These are phyloP conservation scores for Acanthurus tractus DNA, from an alignment of 2,797 vertebrate genomes.

Conservation along the genomic window DNA sequence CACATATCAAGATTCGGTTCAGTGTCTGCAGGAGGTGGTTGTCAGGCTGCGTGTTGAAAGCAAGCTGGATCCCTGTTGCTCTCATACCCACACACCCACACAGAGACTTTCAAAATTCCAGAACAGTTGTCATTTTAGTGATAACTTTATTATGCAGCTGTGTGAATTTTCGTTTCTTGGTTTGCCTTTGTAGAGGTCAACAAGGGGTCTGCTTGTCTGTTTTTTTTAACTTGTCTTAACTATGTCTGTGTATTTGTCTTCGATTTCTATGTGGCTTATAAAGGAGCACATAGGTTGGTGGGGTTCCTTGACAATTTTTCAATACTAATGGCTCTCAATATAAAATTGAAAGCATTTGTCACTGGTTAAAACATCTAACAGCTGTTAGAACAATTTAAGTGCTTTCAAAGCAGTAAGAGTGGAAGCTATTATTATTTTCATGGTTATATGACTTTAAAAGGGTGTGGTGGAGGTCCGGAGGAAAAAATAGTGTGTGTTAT, in stretches of 20 bases:
- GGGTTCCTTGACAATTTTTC: neutral
- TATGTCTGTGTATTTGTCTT: neutral
- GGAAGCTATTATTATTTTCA: neutral
- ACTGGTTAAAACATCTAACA: neutral
- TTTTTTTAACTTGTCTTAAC: neutral
- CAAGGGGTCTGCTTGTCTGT: neutral
- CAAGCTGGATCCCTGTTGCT: slow-evolving; percentile 18
- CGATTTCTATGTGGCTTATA: neutral
- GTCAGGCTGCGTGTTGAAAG: slow-evolving; percentile 17
- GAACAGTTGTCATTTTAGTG: slow-evolving; percentile 46
- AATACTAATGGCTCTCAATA: neutral
- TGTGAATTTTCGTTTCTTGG: slow-evolving; percentile 19
- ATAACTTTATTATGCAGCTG: slow-evolving; percentile 22
- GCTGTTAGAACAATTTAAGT: neutral
- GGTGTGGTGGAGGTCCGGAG: neutral
- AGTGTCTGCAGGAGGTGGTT: slow-evolving; percentile 6
- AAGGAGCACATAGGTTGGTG: neutral
- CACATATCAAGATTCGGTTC: slow-evolving; percentile 3
- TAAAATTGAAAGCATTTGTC: neutral
- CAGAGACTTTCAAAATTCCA: neutral
- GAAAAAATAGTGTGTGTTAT: neutral
- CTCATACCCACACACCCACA: neutral
- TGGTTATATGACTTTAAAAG: neutral
- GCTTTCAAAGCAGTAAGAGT: neutral
- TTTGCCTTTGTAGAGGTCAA: slow-evolving; percentile 35